Base-by-base conservation (phyloP, 2,797 vertebrate genomes). In the Arrhamphus sclerolepis region DNA sequence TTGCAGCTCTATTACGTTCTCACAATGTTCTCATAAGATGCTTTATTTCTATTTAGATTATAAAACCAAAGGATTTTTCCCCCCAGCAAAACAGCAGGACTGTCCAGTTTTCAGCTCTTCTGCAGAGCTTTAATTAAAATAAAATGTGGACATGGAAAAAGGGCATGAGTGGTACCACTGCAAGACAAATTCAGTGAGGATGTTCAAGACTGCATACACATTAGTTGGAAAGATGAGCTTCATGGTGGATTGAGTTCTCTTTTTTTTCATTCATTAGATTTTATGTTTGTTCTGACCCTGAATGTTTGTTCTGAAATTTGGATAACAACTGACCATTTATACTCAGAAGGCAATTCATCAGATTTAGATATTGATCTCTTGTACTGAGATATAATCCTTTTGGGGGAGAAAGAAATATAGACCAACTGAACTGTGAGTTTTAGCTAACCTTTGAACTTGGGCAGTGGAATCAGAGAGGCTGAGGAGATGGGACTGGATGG, bases 61-160 rank as follows among this genome's bases (percentile, higher is more conserved):
- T 57, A 64, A 46, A 69, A 72, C 57, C 34, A 41, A 9, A 51
- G 34, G 17, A 47, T 48, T 47, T 66, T 67, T 70, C 13, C 68
- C 42, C 31, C 39, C 18, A 46, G 24, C 40, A 59, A 67, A 14
- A 1, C 26, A 61, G 51, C 13, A 11, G 46, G 61, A 52, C 65
- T 59, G 5, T 24, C 28, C 17, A 21, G 40, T 53, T 58, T 64
- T 58, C 14, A 53, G 39, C 54, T 29, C 50, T 66, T 74, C 69
- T 56, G 42, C 41, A 62, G 56, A 57, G 53, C 39, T 80, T 75
- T 80, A 81, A 82, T 81, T 66, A 72, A 75, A 77, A 70, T 52
- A 29, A 46, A 75, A 79, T 54, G 38, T 64, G 39, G 56, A 66
- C 61, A 26, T n/a, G 46, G 53, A 49, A 62, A n/a, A 49, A 47